Conservation (phyloP, 92 coral and sea anemone species). For the Porites cylindrica region DNA sequence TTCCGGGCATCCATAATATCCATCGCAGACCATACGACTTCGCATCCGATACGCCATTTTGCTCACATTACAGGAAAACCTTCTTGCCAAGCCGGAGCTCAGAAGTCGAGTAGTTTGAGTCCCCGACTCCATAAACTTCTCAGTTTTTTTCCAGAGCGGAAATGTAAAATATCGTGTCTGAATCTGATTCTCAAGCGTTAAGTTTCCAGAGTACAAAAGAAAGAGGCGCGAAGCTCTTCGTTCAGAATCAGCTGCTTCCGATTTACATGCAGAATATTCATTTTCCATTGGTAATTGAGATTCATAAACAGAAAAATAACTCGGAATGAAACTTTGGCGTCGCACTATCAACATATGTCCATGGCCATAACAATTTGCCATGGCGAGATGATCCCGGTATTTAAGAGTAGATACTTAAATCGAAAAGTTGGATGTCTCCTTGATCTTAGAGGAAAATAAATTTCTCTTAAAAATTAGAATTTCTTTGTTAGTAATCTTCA, state of each 20-base stretch:
- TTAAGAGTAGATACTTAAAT: not conserved
- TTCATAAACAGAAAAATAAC: slow-evolving; percentile 70
- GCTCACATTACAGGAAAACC: slow-evolving; percentile 81
- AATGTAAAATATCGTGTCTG: slow-evolving; percentile 23
- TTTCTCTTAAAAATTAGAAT: not conserved
- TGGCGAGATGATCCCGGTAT: not conserved
- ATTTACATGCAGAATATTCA: slow-evolving; percentile 44
- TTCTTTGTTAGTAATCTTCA: not conserved
- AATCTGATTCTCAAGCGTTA: not conserved
- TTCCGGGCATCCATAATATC: slow-evolving; percentile 92
- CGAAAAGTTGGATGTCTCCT: too few species aligned
- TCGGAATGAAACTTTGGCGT: slow-evolving; percentile 76
- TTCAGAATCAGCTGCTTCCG: slow-evolving; percentile 48
- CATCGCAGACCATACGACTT: slow-evolving; percentile 80
- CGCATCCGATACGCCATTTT: slow-evolving; percentile 71
- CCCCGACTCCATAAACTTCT: slow-evolving; percentile 17
- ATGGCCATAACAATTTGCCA: slow-evolving; percentile 22
- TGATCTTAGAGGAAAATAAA: not conserved
- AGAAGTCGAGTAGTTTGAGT: slow-evolving; percentile 69
- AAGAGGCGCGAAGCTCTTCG: slow-evolving; percentile 6
- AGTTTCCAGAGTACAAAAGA: slow-evolving; percentile 10
- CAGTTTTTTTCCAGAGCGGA: slow-evolving; percentile 18
- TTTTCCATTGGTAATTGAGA: slow-evolving; percentile 68
- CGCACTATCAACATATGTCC: slow-evolving; percentile 74
- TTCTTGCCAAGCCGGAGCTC: slow-evolving; percentile 64